Evolutionary conservation across 2,113 vertebrate genomes (phyloP).

Genomic region (Zosterops borbonicus): DNA sequence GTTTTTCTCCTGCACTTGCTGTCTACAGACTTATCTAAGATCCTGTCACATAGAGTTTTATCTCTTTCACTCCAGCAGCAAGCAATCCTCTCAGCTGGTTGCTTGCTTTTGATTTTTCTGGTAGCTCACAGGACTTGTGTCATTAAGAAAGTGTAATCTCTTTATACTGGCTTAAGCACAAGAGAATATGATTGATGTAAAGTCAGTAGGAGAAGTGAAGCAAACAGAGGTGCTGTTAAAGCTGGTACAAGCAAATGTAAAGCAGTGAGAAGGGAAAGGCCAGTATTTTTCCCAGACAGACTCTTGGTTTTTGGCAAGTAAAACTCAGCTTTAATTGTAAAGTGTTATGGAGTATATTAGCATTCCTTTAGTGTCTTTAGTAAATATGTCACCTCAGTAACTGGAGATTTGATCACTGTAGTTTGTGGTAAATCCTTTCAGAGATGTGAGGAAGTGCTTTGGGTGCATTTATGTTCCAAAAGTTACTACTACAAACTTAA

Average conservation of each 20-base stretch:
- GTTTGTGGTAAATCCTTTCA: neutral
- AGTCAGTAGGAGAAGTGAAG: neutral
- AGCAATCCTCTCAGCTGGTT: neutral
- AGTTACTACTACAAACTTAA: neutral
- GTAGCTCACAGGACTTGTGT: neutral
- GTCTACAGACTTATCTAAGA: neutral
- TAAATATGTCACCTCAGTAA: neutral
- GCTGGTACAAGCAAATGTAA: neutral
- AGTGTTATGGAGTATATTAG: neutral
- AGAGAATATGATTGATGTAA: neutral
- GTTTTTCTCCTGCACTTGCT: neutral
- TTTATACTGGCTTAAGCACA: neutral
- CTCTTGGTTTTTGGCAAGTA: neutral
- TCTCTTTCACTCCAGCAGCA: neutral
- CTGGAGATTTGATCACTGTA: neutral
- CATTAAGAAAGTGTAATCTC: neutral
- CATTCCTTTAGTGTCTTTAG: neutral
- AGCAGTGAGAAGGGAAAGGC: neutral
- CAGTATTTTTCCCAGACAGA: neutral
- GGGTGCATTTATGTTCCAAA: neutral
- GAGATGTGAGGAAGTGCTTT: neutral
- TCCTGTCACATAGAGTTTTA: neutral
- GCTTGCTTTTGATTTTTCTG: neutral
- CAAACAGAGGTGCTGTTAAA: neutral
- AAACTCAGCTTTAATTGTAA: neutral